phyloP scores from a whole-genome alignment of 2,888 invertebrate genomes.

The Cremastinae sp. region DNA sequence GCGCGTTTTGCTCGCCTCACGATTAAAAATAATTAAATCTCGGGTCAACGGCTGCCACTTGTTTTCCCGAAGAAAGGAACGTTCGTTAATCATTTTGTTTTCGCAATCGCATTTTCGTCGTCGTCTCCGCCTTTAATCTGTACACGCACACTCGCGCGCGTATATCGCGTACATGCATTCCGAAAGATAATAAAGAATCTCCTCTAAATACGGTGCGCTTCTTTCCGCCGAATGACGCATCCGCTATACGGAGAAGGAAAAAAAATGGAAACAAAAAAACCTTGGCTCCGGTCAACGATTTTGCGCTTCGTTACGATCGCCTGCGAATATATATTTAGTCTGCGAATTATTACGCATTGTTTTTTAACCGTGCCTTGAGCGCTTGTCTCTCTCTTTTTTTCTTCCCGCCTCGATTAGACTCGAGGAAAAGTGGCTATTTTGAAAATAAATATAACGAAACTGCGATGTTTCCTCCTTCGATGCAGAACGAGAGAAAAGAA shows the following conservation, averaged over 20 bases:
- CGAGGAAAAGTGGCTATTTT: too few relatives aligned
- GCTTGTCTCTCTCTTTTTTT: too few relatives aligned
- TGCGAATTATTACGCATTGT: background rate
- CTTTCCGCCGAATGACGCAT: slow-evolving; percentile 15
- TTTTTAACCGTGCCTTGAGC: background rate
- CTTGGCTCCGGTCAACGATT: slow-evolving; percentile 23
- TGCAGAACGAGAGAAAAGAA: too few relatives aligned
- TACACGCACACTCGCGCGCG: too few relatives aligned
- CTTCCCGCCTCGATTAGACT: too few relatives aligned
- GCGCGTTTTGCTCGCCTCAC: background rate
- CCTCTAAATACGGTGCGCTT: slow-evolving; percentile 18
- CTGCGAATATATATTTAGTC: background rate
- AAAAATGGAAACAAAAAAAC: slow-evolving; percentile 9
- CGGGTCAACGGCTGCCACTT: slow-evolving; percentile 18
- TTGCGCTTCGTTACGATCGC: slow-evolving; percentile 11
- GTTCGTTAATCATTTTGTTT: slow-evolving; percentile 39
- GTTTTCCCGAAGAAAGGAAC: slow-evolving; percentile 8
- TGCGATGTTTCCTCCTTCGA: too few relatives aligned
- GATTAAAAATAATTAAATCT: slow-evolving; percentile 28
- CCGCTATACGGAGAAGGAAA: slow-evolving; percentile 3
- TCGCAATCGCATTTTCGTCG: slow-evolving; percentile 16
- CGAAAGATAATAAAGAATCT: slow-evolving; percentile 25
- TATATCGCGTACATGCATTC: background rate
- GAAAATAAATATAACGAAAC: too few relatives aligned
- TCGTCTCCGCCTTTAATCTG: background rate